Evolutionary conservation across 1,140 invertebrate species (phyloP).

Genomic region (Euwallacea similis): DNA sequence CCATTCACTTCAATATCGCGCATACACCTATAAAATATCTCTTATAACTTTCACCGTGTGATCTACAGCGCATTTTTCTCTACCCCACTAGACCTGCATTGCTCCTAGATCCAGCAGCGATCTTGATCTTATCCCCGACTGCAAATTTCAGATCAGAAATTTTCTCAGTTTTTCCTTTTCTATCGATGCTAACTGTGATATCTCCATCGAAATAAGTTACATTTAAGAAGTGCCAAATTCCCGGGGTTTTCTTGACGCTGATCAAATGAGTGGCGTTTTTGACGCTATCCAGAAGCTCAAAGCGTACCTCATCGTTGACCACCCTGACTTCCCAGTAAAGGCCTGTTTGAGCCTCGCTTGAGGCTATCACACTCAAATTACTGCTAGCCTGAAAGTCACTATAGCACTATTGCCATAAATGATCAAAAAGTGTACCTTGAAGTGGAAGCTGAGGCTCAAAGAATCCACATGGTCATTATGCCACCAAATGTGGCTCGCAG

Average conservation of each 20-base stretch:
- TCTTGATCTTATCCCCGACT: slow-evolving; percentile 64
- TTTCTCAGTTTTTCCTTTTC: slow-evolving; percentile 65
- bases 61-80: not conserved
- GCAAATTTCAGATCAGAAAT: slow-evolving; percentile 57
- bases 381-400: slow-evolving; percentile 81
- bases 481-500: slow-evolving; percentile 85
- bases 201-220: slow-evolving; percentile 75
- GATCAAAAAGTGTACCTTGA: slow-evolving; percentile 59
- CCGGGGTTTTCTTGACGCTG: slow-evolving; percentile 76
- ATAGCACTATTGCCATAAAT: too few relatives aligned
- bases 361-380: slow-evolving; percentile 80
- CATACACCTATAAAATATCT: slow-evolving; percentile 65
- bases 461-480: slow-evolving; percentile 69
- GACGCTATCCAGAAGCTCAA: slow-evolving; percentile 72
- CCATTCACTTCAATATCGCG: slow-evolving; percentile 83
- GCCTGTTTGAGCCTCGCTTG: slow-evolving; percentile 72
- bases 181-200: slow-evolving; percentile 73
- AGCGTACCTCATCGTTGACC: slow-evolving; percentile 79
- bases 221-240: slow-evolving; percentile 77
- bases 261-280: slow-evolving; percentile 72
- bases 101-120: slow-evolving; percentile 73
- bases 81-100: slow-evolving; percentile 75
- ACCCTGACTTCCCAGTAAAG: slow-evolving; percentile 86
- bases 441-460: slow-evolving; percentile 82
- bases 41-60: not conserved